A percentile compares a stretch with the other conserved stretches of the same genome.
Conservation (phyloP, 2,797 vertebrate genomes). For the Channa striata region DNA sequence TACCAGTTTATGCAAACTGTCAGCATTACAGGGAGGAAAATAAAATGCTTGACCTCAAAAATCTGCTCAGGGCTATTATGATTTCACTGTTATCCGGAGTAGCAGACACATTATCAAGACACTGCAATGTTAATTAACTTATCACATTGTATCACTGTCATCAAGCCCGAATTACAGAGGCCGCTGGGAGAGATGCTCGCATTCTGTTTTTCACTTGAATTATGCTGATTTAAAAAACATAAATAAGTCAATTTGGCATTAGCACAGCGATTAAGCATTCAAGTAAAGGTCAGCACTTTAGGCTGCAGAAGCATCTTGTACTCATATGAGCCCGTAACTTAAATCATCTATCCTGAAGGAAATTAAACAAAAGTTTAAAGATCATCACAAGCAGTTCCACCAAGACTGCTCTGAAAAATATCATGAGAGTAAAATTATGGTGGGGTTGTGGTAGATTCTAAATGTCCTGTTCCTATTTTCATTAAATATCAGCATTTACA, state of each 20-base stretch:
- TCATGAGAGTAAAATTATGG: neutral
- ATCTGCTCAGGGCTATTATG: conserved; percentile 44
- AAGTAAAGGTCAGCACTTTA: conserved; percentile 54
- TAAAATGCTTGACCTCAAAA: conserved; percentile 28
- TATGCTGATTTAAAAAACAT: conserved; percentile 14
- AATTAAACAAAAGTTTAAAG: conserved; percentile 10
- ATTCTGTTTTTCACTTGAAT: conserved; percentile 26
- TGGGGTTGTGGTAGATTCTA: neutral
- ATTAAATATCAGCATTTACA: neutral
- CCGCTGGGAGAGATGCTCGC: conserved; percentile 18
- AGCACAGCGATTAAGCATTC: conserved; percentile 40
- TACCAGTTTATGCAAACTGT: neutral
- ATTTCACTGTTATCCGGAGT: conserved; percentile 45
- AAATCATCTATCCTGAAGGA: neutral
- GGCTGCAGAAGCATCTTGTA: conserved; percentile 18
- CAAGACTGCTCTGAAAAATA: neutral
- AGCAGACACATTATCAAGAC: conserved; percentile 54
- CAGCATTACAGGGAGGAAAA: neutral
- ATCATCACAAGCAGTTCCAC: conserved; percentile 1
- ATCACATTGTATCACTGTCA: conserved; percentile 63
- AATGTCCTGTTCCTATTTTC: neutral
- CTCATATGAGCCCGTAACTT: neutral
- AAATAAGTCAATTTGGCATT: conserved; percentile 47
- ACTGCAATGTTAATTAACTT: conserved; percentile 55
- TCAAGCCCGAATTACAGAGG: conserved; percentile 7